Evolutionary conservation across 2,113 vertebrate species (phyloP), one percentile per base, ranked within the genome.

Genomic region (Eulacestoma nigropectus): DNA sequence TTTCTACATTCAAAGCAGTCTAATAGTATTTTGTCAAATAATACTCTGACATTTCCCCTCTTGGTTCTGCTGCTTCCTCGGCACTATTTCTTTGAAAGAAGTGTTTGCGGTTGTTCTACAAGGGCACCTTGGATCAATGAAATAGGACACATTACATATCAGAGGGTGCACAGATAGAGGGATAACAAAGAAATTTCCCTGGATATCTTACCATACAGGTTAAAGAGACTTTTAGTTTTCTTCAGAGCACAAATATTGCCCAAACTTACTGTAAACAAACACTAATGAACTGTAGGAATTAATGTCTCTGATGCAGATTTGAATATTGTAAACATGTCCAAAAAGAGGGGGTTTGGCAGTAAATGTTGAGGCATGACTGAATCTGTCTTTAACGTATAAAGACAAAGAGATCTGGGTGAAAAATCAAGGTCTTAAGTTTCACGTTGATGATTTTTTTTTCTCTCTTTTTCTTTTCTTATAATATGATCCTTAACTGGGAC

Each of bases 261-360:
- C 13, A 68, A 26, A 13, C 1, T 37, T 59, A 46, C 18, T 60
- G 44, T 75, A 44, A 81, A 16, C 6, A 56, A 56, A 39, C 4
- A 30, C 8, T 18, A 69, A 64, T 16, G n/a, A 81, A 56, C 44
- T 56, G 6, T 19, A 70, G 7, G 10, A 47, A 41, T 65, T 44
- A n/a, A 59, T 35, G 8, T 55, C 23, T 69, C 6, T 92, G 20
- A 64, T 60, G 30, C 8, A 62, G 19, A 56, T 67, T 53, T 44
- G 69, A 74, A 37, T 74, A 57, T 21, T 44, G 4, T 19, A 64
- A 77, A 67, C 2, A 29, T 3, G 2, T 63, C 25, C 9, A 55
- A 21, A 87, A 74, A 16, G 1, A 39, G 3, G 11, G 9, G 0
- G 0, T 29, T 80, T 55, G 41, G 3, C 41, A 57, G 14, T n/a